These are phyloP conservation scores for Cariama cristata DNA, from an alignment of 2,113 vertebrate genomes.

Conservation along the genomic window DNA sequence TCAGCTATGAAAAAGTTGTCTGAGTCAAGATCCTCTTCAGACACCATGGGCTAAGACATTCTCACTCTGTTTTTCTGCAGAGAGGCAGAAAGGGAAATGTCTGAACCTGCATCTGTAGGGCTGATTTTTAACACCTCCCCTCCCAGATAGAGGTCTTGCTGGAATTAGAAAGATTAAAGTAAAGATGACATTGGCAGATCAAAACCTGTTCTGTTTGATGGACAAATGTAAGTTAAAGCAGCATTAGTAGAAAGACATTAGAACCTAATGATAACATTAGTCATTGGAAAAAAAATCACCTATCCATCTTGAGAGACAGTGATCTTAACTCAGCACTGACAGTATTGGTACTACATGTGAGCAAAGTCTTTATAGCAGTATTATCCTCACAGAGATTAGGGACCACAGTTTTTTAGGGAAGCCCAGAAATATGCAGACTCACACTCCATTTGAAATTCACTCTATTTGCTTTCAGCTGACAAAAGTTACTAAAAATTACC, in stretches of 20 bases:
- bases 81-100: not conserved
- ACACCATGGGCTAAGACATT: not conserved
- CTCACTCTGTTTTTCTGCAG: not conserved
- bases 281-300: not conserved
- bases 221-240: not conserved
- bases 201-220: not conserved
- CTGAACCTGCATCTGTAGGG: not conserved
- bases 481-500: not conserved
- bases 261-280: not conserved
- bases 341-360: not conserved
- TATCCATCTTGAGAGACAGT: not conserved
- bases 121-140: not conserved
- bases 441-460: not conserved
- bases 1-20: not conserved
- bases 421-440: not conserved
- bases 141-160: rapidly evolving
- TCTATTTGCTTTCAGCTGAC: not conserved
- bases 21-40: not conserved
- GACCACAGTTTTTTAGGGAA: not conserved
- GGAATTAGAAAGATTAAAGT: not conserved
- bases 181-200: not conserved
- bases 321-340: not conserved
- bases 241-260: not conserved
- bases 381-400: not conserved
- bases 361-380: not conserved